Conservation (phyloP, 2,888 invertebrate genomes). For the Chymomyza caudatula region DNA sequence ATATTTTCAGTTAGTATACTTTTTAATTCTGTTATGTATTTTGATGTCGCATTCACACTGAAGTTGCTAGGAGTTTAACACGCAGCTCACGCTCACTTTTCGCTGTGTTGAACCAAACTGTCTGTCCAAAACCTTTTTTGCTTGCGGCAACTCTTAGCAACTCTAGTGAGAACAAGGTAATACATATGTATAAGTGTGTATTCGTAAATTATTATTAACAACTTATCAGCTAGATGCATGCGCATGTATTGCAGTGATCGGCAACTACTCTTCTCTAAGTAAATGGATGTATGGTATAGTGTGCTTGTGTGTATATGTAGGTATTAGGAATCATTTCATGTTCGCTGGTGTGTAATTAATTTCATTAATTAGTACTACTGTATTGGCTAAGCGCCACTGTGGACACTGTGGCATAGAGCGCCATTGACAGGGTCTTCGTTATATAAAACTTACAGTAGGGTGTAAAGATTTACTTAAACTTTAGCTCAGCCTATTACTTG, state of each 20-base stretch:
- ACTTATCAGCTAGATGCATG: constrained; percentile 52
- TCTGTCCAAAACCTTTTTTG: too few relatives aligned
- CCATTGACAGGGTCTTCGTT: too few relatives aligned
- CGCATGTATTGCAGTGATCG: constrained; percentile 38
- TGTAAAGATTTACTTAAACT: too few relatives aligned
- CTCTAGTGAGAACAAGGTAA: too few relatives aligned
- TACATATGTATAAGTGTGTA: not conserved
- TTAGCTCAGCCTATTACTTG: too few relatives aligned
- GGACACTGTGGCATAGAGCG: too few relatives aligned
- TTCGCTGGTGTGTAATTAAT: constrained; percentile 26
- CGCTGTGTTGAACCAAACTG: too few relatives aligned
- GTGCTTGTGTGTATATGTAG: constrained; percentile 20
- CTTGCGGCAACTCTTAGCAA: too few relatives aligned
- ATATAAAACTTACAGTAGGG: not conserved
- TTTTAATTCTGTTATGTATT: not conserved
- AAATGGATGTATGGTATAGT: constrained; percentile 7
- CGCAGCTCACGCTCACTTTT: too few relatives aligned
- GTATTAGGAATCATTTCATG: constrained; percentile 69
- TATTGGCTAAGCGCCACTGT: not conserved
- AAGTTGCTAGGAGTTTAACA: too few relatives aligned
- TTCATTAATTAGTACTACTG: not conserved
- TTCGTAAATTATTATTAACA: constrained; percentile 62
- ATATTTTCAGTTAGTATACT: constrained; percentile 5
- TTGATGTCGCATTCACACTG: too few relatives aligned
- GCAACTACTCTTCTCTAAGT: constrained; percentile 48